These are phyloP conservation scores for Hucho hucho DNA, from an alignment of 2,113 vertebrate genomes.

Conservation along the genomic window DNA sequence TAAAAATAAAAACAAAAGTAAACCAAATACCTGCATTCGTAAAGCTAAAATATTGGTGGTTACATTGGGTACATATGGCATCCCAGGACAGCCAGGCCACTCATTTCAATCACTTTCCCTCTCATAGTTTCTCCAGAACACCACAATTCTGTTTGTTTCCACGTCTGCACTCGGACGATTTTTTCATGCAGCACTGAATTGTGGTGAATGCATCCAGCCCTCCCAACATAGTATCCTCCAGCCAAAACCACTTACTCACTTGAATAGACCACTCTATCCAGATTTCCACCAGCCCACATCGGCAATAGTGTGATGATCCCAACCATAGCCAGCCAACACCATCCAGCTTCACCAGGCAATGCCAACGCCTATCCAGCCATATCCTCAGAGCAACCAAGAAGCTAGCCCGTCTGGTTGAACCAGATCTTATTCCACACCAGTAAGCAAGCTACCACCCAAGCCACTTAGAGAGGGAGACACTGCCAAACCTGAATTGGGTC, in stretches of 20 bases:
- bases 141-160: neutral
- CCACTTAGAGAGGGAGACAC: constrained; percentile 68
- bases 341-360: neutral
- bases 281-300: neutral
- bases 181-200: neutral
- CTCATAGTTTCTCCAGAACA: neutral
- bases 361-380: neutral
- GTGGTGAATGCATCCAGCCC: neutral
- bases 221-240: neutral
- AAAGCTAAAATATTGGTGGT: no score
- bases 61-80: no score
- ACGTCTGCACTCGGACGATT: neutral
- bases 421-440: constrained; percentile 49
- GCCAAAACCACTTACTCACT: neutral
- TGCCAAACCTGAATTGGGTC: constrained; percentile 21
- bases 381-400: constrained; percentile 24
- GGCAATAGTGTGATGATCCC: neutral
- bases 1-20: no score
- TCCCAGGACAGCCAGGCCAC: neutral
- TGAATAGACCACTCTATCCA: neutral
- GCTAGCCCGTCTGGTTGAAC: constrained; percentile 39
- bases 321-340: no score
- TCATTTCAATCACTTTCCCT: neutral
- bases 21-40: no score
- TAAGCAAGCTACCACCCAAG: constrained; percentile 18